Evolutionary conservation across 2,113 vertebrate species (phyloP).

Genomic region (Silurus meridionalis): DNA sequence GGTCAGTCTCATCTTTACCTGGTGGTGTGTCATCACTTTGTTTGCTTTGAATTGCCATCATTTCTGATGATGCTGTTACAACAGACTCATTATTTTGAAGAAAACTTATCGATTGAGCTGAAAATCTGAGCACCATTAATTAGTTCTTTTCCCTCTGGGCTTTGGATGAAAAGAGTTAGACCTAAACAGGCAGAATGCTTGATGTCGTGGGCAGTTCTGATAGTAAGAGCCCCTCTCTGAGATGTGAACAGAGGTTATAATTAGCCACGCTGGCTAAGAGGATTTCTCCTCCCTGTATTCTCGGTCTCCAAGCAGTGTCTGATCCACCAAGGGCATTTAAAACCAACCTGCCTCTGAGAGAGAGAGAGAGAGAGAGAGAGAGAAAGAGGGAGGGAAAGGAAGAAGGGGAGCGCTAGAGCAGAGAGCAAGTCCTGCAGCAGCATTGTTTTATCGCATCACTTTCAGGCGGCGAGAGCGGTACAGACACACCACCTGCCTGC

Average conservation of each 20-base stretch:
- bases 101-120: neutral
- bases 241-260: slow-evolving; percentile 73
- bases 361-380: slow-evolving; percentile 46
- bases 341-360: slow-evolving; percentile 67
- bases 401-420: slow-evolving; percentile 68
- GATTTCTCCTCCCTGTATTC: slow-evolving; percentile 73
- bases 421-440: slow-evolving; percentile 69
- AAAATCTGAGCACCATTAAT: neutral
- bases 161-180: neutral
- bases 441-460: slow-evolving; percentile 44
- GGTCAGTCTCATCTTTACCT: no score
- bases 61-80: neutral
- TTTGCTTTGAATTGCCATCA: neutral
- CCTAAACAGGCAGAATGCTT: neutral
- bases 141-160: neutral
- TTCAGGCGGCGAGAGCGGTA: slow-evolving; percentile 33
- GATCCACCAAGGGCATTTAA: slow-evolving; percentile 67
- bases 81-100: neutral
- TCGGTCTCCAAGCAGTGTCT: slow-evolving; percentile 27
- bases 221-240: slow-evolving; percentile 44
- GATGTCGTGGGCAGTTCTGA: neutral
- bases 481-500: slow-evolving; percentile 46
- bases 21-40: neutral
- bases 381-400: slow-evolving; percentile 34
- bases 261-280: slow-evolving; percentile 75